phyloP scores from a whole-genome alignment of 2,888 invertebrate species.

The Erebia aethiops region DNA sequence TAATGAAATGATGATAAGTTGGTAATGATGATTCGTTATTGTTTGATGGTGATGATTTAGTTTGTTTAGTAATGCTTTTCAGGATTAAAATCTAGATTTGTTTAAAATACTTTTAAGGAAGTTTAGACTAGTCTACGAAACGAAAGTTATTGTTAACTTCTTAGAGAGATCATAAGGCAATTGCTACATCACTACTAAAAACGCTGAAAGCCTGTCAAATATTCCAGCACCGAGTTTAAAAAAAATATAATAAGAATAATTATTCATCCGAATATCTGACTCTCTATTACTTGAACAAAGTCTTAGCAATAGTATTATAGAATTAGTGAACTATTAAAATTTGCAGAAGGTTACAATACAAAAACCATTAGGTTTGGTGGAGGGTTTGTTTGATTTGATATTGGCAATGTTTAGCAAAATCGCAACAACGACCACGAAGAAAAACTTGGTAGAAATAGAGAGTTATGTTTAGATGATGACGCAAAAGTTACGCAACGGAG shows the following conservation, averaged over 20 bases:
- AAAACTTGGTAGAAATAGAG: conserved; percentile 31
- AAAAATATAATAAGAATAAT: no score
- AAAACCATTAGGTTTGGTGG: background rate
- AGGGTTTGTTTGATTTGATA: background rate
- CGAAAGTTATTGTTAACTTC: background rate
- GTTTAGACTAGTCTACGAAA: background rate
- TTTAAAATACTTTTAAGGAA: background rate
- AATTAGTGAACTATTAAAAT: background rate
- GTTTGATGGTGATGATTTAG: conserved; percentile 26
- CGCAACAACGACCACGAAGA: conserved; percentile 1
- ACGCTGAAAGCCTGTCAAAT: background rate
- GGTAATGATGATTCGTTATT: conserved; percentile 34
- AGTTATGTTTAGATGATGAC: conserved; percentile 34
- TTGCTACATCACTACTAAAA: background rate
- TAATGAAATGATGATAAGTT: conserved; percentile 46
- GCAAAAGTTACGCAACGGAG: conserved; percentile 62
- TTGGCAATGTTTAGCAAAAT: background rate
- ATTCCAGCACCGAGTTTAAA: no score
- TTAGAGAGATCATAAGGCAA: background rate
- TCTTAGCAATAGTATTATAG: background rate
- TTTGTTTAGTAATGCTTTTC: background rate
- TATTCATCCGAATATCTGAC: no score
- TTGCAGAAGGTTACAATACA: background rate
- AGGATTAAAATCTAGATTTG: background rate
- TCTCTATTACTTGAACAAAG: background rate